These are phyloP conservation scores for Drosophila kanapiae DNA, from an alignment of 1,140 invertebrate species.

Conservation along the genomic window DNA sequence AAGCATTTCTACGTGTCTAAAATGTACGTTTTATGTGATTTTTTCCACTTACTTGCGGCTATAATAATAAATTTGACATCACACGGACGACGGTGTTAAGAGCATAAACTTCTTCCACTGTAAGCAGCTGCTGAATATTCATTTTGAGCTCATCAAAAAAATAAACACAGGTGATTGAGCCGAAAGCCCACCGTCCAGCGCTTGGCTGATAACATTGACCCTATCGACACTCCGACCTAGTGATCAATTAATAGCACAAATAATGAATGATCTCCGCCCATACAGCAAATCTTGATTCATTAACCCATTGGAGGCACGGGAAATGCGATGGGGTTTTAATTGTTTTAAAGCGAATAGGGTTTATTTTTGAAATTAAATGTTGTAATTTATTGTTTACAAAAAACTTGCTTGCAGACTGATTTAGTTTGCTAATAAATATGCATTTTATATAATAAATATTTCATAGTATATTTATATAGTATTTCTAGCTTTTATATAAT, in stretches of 20 bases:
- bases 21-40: conserved; percentile 23
- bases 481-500: too few species aligned
- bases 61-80: conserved; percentile 81
- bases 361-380: too few species aligned
- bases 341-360: too few species aligned
- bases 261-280: conserved; percentile 35
- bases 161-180: conserved; percentile 40
- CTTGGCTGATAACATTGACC: conserved; percentile 64
- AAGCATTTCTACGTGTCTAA: conserved; percentile 67
- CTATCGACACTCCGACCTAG: conserved; percentile 59
- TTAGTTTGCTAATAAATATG: too few species aligned
- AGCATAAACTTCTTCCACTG: conserved; percentile 66
- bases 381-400: too few species aligned
- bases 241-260: conserved; percentile 73
- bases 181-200: conserved; percentile 4
- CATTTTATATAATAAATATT: too few species aligned
- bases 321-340: too few species aligned
- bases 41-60: conserved; percentile 42
- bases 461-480: too few species aligned
- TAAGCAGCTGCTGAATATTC: conserved; percentile 45
- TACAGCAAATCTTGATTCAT: conserved; percentile 3
- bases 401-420: too few species aligned
- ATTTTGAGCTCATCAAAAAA: conserved; percentile 25
- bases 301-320: conserved; percentile 15
- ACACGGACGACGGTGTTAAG: conserved; percentile 48